Conservation (phyloP, 2,888 invertebrate species). For the Diadromus collaris region DNA sequence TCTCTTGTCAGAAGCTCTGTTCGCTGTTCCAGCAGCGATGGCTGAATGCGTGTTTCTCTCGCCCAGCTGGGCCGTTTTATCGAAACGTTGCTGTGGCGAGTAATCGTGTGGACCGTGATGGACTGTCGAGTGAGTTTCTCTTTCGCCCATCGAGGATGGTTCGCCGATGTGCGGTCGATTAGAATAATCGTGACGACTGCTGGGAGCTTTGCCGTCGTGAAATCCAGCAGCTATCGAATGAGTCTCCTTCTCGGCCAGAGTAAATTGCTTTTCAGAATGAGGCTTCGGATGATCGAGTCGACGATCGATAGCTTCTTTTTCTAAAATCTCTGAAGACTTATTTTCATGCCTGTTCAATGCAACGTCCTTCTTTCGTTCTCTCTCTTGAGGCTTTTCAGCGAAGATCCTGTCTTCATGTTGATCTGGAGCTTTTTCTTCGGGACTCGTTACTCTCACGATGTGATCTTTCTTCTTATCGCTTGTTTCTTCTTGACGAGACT, state of each 20-base stretch:
- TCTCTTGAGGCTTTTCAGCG: slow-evolving; percentile 9
- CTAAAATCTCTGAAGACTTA: not conserved
- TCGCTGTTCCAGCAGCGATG: not conserved
- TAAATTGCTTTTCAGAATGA: not conserved
- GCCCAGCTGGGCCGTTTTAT: not conserved
- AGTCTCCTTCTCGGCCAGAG: not conserved
- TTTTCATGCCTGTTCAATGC: not conserved
- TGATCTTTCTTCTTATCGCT: slow-evolving; percentile 23
- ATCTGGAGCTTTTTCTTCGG: not conserved
- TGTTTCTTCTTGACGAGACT: slow-evolving; percentile 31
- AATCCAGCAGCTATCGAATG: not conserved
- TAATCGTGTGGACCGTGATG: not conserved
- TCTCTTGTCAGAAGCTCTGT: not conserved
- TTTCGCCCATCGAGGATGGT: not conserved
- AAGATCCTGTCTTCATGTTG: slow-evolving; percentile 20
- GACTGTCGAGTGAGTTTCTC: slow-evolving; percentile 1
- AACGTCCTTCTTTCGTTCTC: not conserved
- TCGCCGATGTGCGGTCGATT: slow-evolving; percentile 1
- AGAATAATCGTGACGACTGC: not conserved
- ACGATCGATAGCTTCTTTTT: not conserved
- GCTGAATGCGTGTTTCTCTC: not conserved
- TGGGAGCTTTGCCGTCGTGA: not conserved
- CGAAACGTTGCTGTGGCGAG: not conserved
- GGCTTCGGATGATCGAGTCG: not conserved
- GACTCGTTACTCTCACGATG: not conserved